Conservation (phyloP, 2,113 vertebrate genomes). For the Python bivittatus region DNA sequence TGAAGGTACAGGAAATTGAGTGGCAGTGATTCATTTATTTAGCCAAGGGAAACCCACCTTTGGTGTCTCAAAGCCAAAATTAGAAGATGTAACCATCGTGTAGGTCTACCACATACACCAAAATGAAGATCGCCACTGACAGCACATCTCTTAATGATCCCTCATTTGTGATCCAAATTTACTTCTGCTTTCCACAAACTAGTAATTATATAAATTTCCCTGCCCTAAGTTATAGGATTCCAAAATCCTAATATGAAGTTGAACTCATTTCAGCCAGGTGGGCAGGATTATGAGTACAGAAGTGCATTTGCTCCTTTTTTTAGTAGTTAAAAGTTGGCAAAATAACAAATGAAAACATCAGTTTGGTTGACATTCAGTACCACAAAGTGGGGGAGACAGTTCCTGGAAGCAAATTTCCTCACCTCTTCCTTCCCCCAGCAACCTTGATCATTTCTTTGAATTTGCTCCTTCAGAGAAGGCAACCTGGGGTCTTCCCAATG, state of each 20-base stretch:
- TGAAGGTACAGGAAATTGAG: constrained; percentile 5
- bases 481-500: neutral
- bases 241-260: constrained; percentile 2
- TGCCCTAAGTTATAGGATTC: constrained; percentile 23
- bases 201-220: constrained; percentile 21
- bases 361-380: neutral
- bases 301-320: neutral
- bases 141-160: constrained; percentile 20
- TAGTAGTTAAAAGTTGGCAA: neutral
- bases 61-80: constrained; percentile 7
- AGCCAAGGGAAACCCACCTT: constrained; percentile 9
- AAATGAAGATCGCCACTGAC: constrained; percentile 12
- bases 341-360: neutral
- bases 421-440: neutral
- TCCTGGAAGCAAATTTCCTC: neutral
- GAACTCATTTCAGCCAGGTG: neutral
- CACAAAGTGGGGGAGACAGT: neutral
- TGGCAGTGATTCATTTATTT: constrained; percentile 15
- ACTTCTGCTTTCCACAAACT: constrained; percentile 14
- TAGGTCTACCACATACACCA: constrained; percentile 26
- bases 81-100: constrained; percentile 14
- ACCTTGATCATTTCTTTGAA: neutral
- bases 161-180: constrained; percentile 33
- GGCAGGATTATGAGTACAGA: neutral
- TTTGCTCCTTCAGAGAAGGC: neutral